Percentiles rank a stretch among this genome's conserved stretches.
Conservation (phyloP, 2,113 vertebrate species). For the Todiramphus saurophagus region DNA sequence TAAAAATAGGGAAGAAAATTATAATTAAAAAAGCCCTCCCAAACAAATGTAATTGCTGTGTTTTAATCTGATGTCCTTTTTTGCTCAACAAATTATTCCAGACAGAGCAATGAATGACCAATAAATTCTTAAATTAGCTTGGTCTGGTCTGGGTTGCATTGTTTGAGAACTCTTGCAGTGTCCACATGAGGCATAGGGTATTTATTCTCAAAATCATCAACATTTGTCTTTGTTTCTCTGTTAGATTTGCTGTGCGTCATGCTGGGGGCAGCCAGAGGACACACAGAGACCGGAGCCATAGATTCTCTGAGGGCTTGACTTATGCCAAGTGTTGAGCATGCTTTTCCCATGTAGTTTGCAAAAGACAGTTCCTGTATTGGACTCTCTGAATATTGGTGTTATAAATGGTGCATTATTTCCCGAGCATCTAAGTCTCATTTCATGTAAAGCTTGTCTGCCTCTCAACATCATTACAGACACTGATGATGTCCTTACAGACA, state of each 20-base stretch:
- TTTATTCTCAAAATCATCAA: slow-evolving; percentile 1
- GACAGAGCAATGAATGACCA: background rate
- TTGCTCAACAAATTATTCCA: background rate
- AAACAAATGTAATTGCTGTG: background rate
- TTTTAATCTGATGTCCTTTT: background rate
- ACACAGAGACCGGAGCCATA: background rate
- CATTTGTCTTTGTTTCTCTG: background rate
- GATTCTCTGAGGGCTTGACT: background rate
- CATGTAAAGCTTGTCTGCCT: background rate
- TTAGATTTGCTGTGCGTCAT: background rate
- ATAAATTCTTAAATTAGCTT: background rate
- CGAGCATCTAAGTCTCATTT: background rate
- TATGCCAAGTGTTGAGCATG: background rate
- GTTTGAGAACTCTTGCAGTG: background rate
- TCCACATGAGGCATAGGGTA: background rate
- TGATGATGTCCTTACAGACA: background rate
- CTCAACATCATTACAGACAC: background rate
- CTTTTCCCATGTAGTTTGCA: background rate
- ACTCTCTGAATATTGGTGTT: background rate
- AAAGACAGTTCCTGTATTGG: background rate
- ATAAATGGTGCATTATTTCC: background rate
- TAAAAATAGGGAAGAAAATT: background rate
- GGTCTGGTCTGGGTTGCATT: background rate
- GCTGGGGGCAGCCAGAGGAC: slow-evolving; percentile 30
- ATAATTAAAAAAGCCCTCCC: background rate